Evolutionary conservation across 92 coral and sea anemone genomes (phyloP).

Genomic region (Siderastrea radians): DNA sequence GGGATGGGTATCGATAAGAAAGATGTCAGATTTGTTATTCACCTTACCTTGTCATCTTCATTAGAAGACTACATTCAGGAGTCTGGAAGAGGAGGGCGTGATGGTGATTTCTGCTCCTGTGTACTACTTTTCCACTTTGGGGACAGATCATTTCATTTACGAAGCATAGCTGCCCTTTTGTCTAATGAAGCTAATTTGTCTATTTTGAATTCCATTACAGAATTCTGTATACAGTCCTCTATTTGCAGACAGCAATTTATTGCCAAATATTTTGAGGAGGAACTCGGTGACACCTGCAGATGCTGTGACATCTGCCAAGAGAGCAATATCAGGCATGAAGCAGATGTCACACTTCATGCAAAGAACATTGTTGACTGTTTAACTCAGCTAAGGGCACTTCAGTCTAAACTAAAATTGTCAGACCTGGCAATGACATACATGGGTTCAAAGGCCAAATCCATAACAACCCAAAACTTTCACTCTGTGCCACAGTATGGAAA

Average conservation of each 20-base stretch:
- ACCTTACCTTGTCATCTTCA: conserved; percentile 36
- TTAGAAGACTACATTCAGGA: conserved; percentile 48
- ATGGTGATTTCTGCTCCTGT: conserved; percentile 52
- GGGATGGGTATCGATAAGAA: conserved; percentile 55
- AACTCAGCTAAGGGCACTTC: conserved; percentile 11
- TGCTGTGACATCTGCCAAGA: conserved; percentile 53
- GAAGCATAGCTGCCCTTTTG: neutral
- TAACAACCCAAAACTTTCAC: conserved; percentile 18
- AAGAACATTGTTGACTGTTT: conserved; percentile 33
- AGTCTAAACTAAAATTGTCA: conserved; percentile 29
- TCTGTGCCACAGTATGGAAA: conserved; percentile 57
- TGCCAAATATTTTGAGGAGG: conserved; percentile 50
- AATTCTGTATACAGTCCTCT: conserved; percentile 42
- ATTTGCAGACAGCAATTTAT: conserved; percentile 23
- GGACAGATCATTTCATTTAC: conserved; percentile 43
- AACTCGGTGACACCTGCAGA: conserved; percentile 28
- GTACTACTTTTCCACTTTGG: conserved; percentile 36
- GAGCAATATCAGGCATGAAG: conserved; percentile 13
- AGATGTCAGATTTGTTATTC: conserved; percentile 47
- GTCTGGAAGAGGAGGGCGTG: conserved; percentile 23
- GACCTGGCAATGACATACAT: conserved; percentile 52
- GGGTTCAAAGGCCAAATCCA: conserved; percentile 56
- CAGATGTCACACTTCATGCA: conserved; percentile 40
- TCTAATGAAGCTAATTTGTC: conserved; percentile 7
- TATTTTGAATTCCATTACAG: conserved; percentile 31